Evolutionary conservation across 2,888 invertebrate genomes (phyloP).

Genomic region (Diaphora mendica): DNA sequence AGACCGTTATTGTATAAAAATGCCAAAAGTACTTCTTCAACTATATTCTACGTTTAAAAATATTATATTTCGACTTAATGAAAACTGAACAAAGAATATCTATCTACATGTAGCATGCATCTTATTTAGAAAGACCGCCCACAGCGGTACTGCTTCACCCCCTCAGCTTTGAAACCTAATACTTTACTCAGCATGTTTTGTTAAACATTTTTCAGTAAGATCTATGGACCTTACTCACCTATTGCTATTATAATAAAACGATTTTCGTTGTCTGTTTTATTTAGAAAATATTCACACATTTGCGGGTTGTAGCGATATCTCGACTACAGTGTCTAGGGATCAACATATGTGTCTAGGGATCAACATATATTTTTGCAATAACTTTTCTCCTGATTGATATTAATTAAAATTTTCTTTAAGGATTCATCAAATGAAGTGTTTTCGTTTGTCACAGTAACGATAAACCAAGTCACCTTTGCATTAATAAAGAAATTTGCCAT

Average conservation of each 20-base stretch:
- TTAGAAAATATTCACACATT: not conserved
- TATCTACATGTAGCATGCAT: not conserved
- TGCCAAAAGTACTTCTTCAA: not conserved
- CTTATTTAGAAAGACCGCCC: slow-evolving; percentile 48
- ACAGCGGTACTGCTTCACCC: slow-evolving; percentile 51
- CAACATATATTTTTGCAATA: no score
- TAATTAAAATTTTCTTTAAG: no score
- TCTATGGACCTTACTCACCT: slow-evolving; percentile 7
- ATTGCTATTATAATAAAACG: not conserved
- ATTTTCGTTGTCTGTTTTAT: not conserved
- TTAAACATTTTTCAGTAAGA: slow-evolving; percentile 42
- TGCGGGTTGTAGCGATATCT: not conserved
- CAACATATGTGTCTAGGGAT: no score
- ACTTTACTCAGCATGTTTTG: slow-evolving; percentile 57
- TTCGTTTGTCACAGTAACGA: no score
- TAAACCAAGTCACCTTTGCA: no score
- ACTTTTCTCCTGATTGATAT: no score
- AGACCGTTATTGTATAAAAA: not conserved
- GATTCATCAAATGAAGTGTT: no score
- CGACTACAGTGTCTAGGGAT: no score
- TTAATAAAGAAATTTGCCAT: no score
- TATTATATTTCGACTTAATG: slow-evolving; percentile 36
- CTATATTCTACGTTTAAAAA: not conserved
- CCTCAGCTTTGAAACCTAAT: slow-evolving; percentile 65
- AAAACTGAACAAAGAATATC: slow-evolving; percentile 36